Percentiles rank a stretch among this genome's conserved stretches.
Evolutionary conservation across 2,888 invertebrate genomes (phyloP).

Genomic region (Cataglyphis altisquamis): DNA sequence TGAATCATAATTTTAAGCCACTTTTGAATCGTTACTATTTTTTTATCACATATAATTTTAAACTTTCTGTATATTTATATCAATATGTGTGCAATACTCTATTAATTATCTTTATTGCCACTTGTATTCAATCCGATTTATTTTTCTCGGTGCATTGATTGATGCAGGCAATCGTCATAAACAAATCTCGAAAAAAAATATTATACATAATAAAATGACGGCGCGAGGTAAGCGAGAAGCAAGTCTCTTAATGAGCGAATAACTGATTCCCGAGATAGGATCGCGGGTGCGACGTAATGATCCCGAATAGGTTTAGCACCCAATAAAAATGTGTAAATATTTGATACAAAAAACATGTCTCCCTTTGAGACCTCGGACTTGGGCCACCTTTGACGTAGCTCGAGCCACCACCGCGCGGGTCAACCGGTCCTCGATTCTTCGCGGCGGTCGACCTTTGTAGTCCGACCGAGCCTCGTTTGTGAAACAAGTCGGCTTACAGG

Average conservation of each 20-base stretch:
- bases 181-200: conserved; percentile 45
- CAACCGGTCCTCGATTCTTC: conserved; percentile 64
- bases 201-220: conserved; percentile 16
- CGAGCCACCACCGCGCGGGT: conserved; percentile 59
- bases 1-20: too few species aligned
- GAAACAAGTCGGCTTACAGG: conserved; percentile 84
- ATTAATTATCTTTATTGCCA: background rate
- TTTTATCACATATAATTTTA: background rate
- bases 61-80: background rate
- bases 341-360: conserved; percentile 78
- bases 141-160: background rate
- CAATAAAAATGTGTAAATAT: conserved; percentile 84
- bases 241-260: conserved; percentile 67
- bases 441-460: conserved; percentile 82
- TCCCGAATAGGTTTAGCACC: conserved; percentile 82
- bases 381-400: conserved; percentile 38
- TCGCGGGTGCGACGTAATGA: conserved; percentile 61
- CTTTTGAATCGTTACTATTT: too few species aligned
- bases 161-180: conserved; percentile 24
- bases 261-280: conserved; percentile 68
- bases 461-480: conserved; percentile 83
- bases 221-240: conserved; percentile 14
- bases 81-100: background rate
- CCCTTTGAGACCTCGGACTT: conserved; percentile 14
- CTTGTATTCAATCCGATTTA: background rate